Evolutionary conservation across 1,140 invertebrate species (phyloP).

Genomic region (Eubasilissa regina): DNA sequence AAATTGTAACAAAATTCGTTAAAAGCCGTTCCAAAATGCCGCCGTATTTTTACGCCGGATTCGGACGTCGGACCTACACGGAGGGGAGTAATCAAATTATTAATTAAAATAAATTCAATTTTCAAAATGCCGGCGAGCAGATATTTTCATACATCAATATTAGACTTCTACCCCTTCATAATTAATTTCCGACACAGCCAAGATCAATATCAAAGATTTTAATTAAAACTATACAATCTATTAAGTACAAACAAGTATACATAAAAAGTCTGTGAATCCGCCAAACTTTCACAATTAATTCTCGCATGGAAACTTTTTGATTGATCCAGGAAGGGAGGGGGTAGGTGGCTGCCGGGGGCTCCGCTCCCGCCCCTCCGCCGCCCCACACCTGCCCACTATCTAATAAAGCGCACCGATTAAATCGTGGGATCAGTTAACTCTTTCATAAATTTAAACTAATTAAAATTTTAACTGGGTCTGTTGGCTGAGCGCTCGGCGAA

Average conservation of each 20-base stretch:
- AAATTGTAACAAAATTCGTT: constrained; percentile 10
- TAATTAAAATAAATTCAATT: constrained; percentile 58
- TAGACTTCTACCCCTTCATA: constrained; percentile 59
- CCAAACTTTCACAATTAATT: constrained; percentile 61
- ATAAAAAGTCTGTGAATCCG: constrained; percentile 60
- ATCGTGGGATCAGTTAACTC: constrained; percentile 33
- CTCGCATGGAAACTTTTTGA: constrained; percentile 60
- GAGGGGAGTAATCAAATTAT: constrained; percentile 51
- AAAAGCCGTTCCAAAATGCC: constrained; percentile 24
- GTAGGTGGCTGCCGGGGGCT: constrained; percentile 4
- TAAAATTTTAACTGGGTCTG: constrained; percentile 19
- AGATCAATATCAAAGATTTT: constrained; percentile 61
- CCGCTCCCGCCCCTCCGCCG: background rate
- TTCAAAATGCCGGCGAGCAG: constrained; percentile 32
- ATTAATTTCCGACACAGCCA: constrained; percentile 60
- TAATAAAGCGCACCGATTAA: constrained; percentile 45
- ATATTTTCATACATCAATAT: constrained; percentile 59
- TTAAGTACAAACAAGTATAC: constrained; percentile 60
- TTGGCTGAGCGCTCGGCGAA: constrained; percentile 1
- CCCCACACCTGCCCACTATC: constrained; percentile 23
- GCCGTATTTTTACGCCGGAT: constrained; percentile 12
- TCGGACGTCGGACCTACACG: too few species aligned
- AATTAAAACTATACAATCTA: constrained; percentile 62
- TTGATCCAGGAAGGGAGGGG: constrained; percentile 53
- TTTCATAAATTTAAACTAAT: constrained; percentile 44